A percentile compares a stretch with the other conserved stretches of the same genome.
These are phyloP conservation scores for Intellagama lesueurii DNA, from an alignment of 2,797 vertebrate genomes.

Conservation along the genomic window DNA sequence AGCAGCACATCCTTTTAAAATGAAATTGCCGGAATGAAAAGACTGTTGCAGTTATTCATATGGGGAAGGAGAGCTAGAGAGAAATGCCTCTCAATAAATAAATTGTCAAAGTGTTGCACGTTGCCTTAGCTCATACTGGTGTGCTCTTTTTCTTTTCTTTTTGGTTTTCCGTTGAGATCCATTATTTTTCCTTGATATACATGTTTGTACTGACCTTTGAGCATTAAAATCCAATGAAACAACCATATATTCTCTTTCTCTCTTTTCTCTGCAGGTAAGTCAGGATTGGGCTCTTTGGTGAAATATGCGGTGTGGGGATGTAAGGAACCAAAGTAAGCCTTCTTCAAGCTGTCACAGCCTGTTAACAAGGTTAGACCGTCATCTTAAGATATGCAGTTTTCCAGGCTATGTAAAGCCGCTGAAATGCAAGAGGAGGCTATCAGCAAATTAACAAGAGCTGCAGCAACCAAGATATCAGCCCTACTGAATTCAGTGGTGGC, in stretches of 20 bases:
- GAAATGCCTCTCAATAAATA: conserved; percentile 32
- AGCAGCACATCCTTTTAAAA: conserved; percentile 33
- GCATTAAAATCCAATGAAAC: conserved; percentile 27
- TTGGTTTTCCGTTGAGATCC: conserved; percentile 4
- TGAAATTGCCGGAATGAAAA: conserved; percentile 47
- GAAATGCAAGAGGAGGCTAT: background rate
- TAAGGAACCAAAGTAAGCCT: conserved; percentile 73
- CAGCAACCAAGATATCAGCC: background rate
- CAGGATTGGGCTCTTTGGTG: conserved; percentile 68
- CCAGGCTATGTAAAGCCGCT: conserved; percentile 9
- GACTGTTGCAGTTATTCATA: conserved; percentile 45
- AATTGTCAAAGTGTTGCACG: conserved; percentile 26
- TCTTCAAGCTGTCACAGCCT: conserved; percentile 56
- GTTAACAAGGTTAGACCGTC: conserved; percentile 64
- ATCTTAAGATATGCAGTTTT: conserved; percentile 32
- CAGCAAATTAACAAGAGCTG: background rate
- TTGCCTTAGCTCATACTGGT: conserved; percentile 26
- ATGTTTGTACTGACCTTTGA: conserved; percentile 33
- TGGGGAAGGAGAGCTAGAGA: background rate
- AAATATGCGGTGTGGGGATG: conserved; percentile 61
- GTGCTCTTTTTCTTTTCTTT: background rate
- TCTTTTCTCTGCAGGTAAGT: conserved; percentile 77
- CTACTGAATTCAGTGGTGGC: background rate
- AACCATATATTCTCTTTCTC: conserved; percentile 68
- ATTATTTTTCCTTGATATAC: conserved; percentile 19